Conservation (phyloP, 2,113 vertebrate species). For the Macquaria ambigua region DNA sequence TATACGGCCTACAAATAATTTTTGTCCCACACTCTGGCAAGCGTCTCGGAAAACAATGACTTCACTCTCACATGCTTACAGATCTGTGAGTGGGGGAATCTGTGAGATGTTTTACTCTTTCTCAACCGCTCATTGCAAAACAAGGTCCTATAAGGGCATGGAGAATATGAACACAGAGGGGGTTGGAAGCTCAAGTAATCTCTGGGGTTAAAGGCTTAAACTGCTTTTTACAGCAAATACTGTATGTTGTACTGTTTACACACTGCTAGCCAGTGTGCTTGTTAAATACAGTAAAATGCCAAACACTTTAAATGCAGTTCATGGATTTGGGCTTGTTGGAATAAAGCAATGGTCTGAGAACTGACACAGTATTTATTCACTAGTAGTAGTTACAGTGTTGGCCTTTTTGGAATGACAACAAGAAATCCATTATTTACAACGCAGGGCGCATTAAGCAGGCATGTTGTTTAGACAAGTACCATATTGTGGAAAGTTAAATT, state of each 20-base stretch:
- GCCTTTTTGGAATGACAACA: conserved; percentile 49
- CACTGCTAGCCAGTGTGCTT: conserved; percentile 6
- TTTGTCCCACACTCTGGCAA: conserved; percentile 73
- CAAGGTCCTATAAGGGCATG: conserved; percentile 81
- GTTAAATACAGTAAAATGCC: conserved; percentile 14
- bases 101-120: conserved; percentile 80
- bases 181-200: conserved; percentile 43
- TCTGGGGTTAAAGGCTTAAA: conserved; percentile 40
- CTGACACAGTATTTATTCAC: conserved; percentile 24
- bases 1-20: conserved; percentile 60
- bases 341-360: conserved; percentile 22
- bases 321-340: background rate
- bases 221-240: conserved; percentile 20
- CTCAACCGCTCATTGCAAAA: conserved; percentile 73
- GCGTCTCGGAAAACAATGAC: conserved; percentile 79
- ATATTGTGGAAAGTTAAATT: conserved; percentile 49
- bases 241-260: conserved; percentile 33
- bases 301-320: background rate
- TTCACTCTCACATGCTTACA: conserved; percentile 80
- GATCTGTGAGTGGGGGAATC: conserved; percentile 71
- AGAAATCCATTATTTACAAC: conserved; percentile 46
- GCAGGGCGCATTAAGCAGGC: conserved; percentile 25
- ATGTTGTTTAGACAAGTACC: conserved; percentile 47
- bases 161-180: conserved; percentile 47
- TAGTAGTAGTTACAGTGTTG: conserved; percentile 11